Evolutionary conservation across 2,113 vertebrate species (phyloP).

Genomic region (Sylvietta virens): DNA sequence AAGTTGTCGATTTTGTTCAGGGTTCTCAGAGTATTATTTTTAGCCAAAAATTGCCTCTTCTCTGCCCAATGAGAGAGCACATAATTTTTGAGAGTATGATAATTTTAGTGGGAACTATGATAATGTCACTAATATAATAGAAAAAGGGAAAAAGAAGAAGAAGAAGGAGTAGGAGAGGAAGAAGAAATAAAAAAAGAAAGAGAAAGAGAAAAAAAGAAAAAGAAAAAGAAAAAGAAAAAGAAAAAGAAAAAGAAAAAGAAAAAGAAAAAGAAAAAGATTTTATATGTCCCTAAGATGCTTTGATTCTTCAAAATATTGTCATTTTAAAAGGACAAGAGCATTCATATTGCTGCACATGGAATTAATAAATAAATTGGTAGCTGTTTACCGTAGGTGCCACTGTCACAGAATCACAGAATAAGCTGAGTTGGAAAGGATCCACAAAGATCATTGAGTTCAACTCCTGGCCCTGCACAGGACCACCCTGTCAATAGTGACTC

Average conservation of each 20-base stretch:
- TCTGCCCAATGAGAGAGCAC: background rate
- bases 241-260: rapidly evolving
- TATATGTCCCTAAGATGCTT: background rate
- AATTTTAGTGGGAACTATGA: background rate
- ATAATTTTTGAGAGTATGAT: background rate
- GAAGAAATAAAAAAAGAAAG: rapidly evolving
- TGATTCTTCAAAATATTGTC: background rate
- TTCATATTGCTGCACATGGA: background rate
- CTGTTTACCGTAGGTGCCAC: background rate
- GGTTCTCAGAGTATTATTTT: background rate
- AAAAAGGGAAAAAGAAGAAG: background rate
- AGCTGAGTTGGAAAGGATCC: background rate
- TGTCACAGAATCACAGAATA: background rate
- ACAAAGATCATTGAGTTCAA: background rate
- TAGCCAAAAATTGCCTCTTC: background rate
- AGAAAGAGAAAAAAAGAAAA: rapidly evolving
- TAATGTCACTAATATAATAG: background rate
- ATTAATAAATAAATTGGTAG: background rate
- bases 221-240: too few species aligned
- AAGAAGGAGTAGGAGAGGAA: rapidly evolving
- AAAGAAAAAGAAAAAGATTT: background rate
- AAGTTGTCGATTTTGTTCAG: background rate
- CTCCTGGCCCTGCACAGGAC: background rate
- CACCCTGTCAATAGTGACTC: background rate
- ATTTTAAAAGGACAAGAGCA: background rate